Evolutionary conservation across 2,888 invertebrate species (phyloP), one percentile per base, ranked within the genome.

Genomic region (Sarcophaga subvicina): DNA sequence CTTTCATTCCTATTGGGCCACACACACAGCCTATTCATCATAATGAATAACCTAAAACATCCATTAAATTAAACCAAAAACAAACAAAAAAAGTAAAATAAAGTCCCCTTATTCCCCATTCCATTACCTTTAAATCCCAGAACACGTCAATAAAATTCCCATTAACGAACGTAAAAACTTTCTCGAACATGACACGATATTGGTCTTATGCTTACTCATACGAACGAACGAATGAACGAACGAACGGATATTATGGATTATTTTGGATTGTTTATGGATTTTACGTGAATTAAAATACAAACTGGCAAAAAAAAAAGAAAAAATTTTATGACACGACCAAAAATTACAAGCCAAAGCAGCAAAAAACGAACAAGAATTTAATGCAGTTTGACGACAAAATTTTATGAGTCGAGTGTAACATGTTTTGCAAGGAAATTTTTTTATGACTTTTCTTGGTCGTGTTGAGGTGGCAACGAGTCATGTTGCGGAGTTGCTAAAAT

Each of bases 341-440:
- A 54, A 27, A 67, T 8, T 4, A 14, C 64, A 60, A 64, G 63
- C 37, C 8, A 37, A 37, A 77, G 63, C n/a, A 78, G 17, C 63
- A n/a, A 76, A 76, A 73, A 62, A 45, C 60, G 37, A 11, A 49
- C 20, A 11, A 47, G 71, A 90, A 91, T 54, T 54, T 92, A 92
- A 90, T 90, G 91, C 89, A 90, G 91, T 92, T 54, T 91, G 90
- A 91, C 90, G 92, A 80, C 12, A 54, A 14, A 85, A 88, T 88
- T 89, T 89, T 89, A 89, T 89, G 90, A 89, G 2, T 17, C 4
- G 54, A 54, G 54, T 71, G 78, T 76, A 76, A 87, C 81, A 87
- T 87, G 87, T 81, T 82, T 84, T 64, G 71, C 71, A 82, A 76
- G 87, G 84, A 84, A 54, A 54, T 54, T 84, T 87, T 37, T 87